Evolutionary conservation across 2,113 vertebrate species (phyloP).

Genomic region (Neodontobutis hainanensis): DNA sequence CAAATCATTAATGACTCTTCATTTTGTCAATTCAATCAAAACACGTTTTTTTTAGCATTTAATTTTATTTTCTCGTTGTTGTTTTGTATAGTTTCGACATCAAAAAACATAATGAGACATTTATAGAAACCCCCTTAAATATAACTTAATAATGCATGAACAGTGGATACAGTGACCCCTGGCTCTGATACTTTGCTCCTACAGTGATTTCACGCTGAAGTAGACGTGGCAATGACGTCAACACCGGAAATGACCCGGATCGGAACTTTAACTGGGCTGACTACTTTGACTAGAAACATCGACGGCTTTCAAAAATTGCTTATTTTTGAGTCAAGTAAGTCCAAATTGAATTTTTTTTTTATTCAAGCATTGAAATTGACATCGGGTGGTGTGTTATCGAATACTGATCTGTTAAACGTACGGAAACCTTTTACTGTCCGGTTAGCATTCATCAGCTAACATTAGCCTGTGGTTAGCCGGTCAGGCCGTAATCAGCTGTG

Average conservation of each 20-base stretch:
- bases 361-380: rapidly evolving
- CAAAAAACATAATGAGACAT: too few relatives aligned
- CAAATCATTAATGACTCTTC: too few relatives aligned
- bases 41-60: too few relatives aligned
- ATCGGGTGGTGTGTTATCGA: slow-evolving; percentile 5
- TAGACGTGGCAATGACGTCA: slow-evolving; percentile 82
- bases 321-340: slow-evolving; percentile 50
- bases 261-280: slow-evolving; percentile 70
- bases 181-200: slow-evolving; percentile 23
- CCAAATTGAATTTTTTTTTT: not conserved
- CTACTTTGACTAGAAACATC: slow-evolving; percentile 44
- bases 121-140: too few relatives aligned
- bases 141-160: not conserved
- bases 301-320: slow-evolving; percentile 41
- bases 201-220: slow-evolving; percentile 34
- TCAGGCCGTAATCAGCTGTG: slow-evolving; percentile 69
- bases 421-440: slow-evolving; percentile 3
- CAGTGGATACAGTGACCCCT: not conserved
- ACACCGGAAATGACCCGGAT: slow-evolving; percentile 77
- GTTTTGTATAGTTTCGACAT: too few relatives aligned
- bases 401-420: not conserved
- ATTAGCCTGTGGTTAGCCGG: slow-evolving; percentile 59
- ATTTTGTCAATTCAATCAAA: too few relatives aligned
- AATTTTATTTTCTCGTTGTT: too few relatives aligned
- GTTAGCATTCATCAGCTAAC: slow-evolving; percentile 54